Evolutionary conservation across 2,797 vertebrate species (phyloP).

Genomic region (Hafferia zeledoni): DNA sequence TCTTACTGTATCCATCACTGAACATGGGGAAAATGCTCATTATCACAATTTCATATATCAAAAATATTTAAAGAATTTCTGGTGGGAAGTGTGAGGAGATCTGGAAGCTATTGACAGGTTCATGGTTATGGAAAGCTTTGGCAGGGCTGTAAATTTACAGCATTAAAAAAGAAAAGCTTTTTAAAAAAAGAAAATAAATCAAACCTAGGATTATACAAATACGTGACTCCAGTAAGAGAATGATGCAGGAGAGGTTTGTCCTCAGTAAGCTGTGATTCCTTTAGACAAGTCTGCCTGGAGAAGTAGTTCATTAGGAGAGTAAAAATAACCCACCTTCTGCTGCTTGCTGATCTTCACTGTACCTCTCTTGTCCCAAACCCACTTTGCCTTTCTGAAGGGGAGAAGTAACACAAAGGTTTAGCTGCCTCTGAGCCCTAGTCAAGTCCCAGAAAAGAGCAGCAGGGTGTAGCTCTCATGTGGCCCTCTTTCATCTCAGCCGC

Average conservation of each 20-base stretch:
- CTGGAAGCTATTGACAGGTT: background rate
- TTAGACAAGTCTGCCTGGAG: background rate
- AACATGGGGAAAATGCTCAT: background rate
- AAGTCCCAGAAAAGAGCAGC: background rate
- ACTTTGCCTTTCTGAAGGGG: background rate
- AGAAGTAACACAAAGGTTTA: background rate
- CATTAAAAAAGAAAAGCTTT: background rate
- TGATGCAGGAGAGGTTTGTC: background rate
- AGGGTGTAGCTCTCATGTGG: background rate
- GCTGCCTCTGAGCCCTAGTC: background rate
- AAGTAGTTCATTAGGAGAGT: background rate
- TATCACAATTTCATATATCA: background rate
- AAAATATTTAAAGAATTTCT: slow-evolving; percentile 17
- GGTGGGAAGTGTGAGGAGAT: slow-evolving; percentile 18
- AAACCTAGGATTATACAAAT: background rate
- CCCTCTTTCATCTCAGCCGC: background rate
- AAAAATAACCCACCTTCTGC: background rate
- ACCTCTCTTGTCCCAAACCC: background rate
- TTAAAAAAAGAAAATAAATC: background rate
- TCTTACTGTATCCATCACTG: background rate
- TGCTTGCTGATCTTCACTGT: background rate
- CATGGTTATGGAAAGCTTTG: background rate
- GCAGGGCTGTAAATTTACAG: background rate
- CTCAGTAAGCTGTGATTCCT: background rate
- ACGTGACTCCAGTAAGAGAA: background rate